These are phyloP conservation scores for Agrotis puta DNA, from an alignment of 2,888 invertebrate species.

Conservation along the genomic window DNA sequence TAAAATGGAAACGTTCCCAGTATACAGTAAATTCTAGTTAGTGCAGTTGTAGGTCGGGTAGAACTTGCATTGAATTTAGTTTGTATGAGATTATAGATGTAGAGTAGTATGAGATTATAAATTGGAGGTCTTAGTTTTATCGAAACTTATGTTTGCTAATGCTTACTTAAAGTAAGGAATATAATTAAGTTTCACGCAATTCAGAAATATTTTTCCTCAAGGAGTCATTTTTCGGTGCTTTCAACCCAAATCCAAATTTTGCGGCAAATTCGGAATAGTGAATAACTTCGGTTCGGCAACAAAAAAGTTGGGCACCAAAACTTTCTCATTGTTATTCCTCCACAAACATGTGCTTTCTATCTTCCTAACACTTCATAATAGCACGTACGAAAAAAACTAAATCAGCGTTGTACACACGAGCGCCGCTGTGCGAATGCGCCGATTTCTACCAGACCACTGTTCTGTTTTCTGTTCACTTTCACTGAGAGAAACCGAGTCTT, in stretches of 20 bases:
- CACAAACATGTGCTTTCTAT: slow-evolving; percentile 58
- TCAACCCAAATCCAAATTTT: neutral
- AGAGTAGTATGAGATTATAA: neutral
- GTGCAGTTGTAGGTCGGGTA: slow-evolving; percentile 30
- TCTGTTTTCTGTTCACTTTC: slow-evolving; percentile 90
- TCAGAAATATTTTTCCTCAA: neutral
- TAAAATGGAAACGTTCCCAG: slow-evolving; percentile 45
- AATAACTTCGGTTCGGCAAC: neutral
- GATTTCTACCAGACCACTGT: slow-evolving; percentile 83
- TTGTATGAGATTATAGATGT: neutral
- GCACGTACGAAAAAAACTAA: slow-evolving; percentile 60
- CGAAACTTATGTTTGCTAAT: neutral
- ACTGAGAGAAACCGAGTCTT: slow-evolving; percentile 88
- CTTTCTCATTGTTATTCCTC: slow-evolving; percentile 57
- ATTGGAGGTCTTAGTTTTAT: neutral
- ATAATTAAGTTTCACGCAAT: neutral
- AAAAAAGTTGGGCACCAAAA: slow-evolving; percentile 21
- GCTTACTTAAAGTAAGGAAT: neutral
- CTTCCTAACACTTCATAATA: slow-evolving; percentile 54
- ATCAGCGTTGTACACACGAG: slow-evolving; percentile 64
- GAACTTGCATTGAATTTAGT: slow-evolving; percentile 15
- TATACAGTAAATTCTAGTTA: slow-evolving; percentile 40
- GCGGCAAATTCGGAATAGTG: too few species aligned
- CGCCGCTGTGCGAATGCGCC: slow-evolving; percentile 70
- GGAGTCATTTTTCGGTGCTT: neutral